A percentile compares a stretch with the other conserved stretches of the same genome.
Evolutionary conservation across 2,888 invertebrate genomes (phyloP).

Genomic region (Eilema caniola): DNA sequence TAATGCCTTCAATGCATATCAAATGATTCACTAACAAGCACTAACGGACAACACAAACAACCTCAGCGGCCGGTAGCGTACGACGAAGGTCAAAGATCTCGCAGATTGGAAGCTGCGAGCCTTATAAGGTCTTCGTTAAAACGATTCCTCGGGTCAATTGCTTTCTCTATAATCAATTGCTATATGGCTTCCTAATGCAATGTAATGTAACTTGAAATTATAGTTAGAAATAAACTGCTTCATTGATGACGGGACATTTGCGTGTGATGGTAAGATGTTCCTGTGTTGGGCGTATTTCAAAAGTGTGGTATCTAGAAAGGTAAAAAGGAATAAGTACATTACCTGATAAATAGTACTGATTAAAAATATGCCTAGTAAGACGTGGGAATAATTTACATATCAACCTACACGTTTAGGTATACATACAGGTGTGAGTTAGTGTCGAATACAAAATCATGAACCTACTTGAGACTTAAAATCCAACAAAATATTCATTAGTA

Average conservation of each 20-base stretch:
- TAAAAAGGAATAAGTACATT: too few relatives aligned
- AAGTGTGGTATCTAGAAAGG: not conserved
- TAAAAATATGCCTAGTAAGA: not conserved
- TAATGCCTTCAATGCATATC: constrained; percentile 3
- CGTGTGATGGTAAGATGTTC: not conserved
- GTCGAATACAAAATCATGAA: not conserved
- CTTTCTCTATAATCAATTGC: constrained; percentile 53
- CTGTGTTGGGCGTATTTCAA: not conserved
- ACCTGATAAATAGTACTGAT: not conserved
- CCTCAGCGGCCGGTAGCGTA: constrained; percentile 3
- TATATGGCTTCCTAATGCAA: not conserved
- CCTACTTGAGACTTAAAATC: not conserved
- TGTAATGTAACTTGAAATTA: not conserved
- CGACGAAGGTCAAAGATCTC: constrained; percentile 47
- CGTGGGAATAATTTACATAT: not conserved
- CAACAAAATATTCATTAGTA: not conserved
- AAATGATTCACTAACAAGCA: constrained; percentile 37
- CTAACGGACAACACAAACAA: constrained; percentile 39
- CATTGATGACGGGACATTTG: not conserved
- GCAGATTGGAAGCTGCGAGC: constrained; percentile 29
- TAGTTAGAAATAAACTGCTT: not conserved
- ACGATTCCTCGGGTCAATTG: constrained; percentile 54
- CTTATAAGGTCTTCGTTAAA: constrained; percentile 65
- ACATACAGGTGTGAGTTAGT: not conserved
- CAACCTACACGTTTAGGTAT: not conserved